Percentiles rank a stretch among this genome's conserved stretches.
These are phyloP conservation scores for Condylostylus longicornis DNA, from an alignment of 1,140 invertebrate species.

Conservation along the genomic window DNA sequence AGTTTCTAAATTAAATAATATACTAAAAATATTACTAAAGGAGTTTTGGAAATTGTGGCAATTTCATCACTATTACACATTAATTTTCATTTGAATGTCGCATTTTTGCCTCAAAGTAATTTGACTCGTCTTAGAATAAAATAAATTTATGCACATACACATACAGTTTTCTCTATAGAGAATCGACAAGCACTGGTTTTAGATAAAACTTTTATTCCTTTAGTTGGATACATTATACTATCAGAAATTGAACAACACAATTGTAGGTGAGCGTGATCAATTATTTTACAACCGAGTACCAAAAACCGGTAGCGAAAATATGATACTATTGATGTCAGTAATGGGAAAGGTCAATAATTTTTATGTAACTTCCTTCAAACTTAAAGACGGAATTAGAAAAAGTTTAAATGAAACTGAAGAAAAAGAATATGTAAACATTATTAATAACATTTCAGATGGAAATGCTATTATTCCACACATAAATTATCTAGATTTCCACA, in stretches of 20 bases:
- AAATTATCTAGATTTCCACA: no score
- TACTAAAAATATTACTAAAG: no score
- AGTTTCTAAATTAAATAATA: no score
- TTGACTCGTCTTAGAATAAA: no score
- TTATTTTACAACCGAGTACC: conserved; percentile 82
- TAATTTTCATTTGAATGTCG: no score
- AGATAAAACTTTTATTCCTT: no score
- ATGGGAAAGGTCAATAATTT: conserved; percentile 58
- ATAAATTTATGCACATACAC: no score
- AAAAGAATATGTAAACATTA: conserved; percentile 21
- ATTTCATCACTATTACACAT: no score
- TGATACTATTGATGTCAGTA: conserved; percentile 65
- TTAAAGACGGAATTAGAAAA: conserved; percentile 17
- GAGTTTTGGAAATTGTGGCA: no score
- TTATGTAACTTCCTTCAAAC: conserved; percentile 22
- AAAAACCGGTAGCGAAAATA: conserved; percentile 69
- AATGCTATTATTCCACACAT: conserved; percentile 21
- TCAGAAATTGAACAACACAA: conserved; percentile 58
- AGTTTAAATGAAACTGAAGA: conserved; percentile 14
- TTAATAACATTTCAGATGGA: conserved; percentile 19
- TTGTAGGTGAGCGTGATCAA: conserved; percentile 50
- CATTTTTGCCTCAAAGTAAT: no score
- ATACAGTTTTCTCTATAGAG: no score
- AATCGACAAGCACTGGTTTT: no score
- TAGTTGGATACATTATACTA: conserved; percentile 8